These are phyloP conservation scores for Bombycilla garrulus DNA, from an alignment of 2,113 vertebrate genomes.

Conservation along the genomic window DNA sequence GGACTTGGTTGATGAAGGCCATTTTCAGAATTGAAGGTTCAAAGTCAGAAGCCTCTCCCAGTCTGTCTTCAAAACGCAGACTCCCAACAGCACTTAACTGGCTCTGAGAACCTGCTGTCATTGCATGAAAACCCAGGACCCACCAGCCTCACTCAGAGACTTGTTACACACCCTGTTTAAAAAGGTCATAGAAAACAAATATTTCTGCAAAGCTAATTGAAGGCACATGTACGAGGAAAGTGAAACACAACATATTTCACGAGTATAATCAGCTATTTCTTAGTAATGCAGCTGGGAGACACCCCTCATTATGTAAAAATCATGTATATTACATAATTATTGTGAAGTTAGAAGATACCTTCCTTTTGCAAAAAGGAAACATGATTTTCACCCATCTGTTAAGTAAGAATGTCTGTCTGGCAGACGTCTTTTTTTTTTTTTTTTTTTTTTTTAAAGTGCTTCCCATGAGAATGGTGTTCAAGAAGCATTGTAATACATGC, in stretches of 20 bases:
- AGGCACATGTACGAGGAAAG: slow-evolving; percentile 32
- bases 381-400: neutral
- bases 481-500: neutral
- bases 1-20: neutral
- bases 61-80: neutral
- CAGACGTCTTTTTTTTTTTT: neutral
- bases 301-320: slow-evolving; percentile 16
- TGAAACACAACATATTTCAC: slow-evolving; percentile 22
- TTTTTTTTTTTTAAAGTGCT: neutral
- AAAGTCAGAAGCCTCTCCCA: neutral
- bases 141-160: neutral
- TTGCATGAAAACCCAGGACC: neutral
- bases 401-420: neutral
- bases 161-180: neutral
- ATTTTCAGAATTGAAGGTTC: neutral
- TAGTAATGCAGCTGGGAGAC: neutral
- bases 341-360: neutral
- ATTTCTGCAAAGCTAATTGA: slow-evolving; percentile 32
- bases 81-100: neutral
- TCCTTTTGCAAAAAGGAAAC: neutral
- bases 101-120: neutral
- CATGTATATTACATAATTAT: neutral
- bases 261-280: slow-evolving; percentile 6
- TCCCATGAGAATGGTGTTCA: neutral
- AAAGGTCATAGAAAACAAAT: slow-evolving; percentile 37